phyloP scores from a whole-genome alignment of 2,113 vertebrate species.

The Oreochromis niloticus region DNA sequence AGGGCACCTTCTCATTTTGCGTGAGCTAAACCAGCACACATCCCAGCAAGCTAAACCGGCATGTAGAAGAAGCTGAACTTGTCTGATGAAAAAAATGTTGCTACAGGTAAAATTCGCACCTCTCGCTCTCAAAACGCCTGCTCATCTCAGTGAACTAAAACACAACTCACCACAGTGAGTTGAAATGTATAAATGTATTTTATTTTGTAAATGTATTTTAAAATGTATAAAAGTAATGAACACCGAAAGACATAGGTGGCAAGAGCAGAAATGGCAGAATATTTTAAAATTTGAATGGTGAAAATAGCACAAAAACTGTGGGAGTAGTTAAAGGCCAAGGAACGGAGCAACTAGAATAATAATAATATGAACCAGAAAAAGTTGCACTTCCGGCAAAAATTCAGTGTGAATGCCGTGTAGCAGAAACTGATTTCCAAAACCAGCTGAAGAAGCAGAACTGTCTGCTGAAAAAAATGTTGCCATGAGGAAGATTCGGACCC shows the following conservation, averaged over 20 bases:
- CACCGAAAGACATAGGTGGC: not conserved
- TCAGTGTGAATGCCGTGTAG: not conserved
- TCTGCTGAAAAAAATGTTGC: not conserved
- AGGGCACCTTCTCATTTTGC: not conserved
- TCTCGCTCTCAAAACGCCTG: accelerated
- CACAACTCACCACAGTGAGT: not conserved
- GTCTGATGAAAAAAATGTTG: not conserved
- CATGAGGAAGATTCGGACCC: not conserved
- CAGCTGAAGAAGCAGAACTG: not conserved
- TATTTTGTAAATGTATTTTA: not conserved
- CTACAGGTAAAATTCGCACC: not conserved
- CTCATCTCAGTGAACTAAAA: not conserved
- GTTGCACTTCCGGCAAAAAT: accelerated
- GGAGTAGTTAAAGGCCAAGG: not conserved
- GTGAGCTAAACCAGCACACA: not conserved
- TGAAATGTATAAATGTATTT: too few species aligned
- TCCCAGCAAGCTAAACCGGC: not conserved
- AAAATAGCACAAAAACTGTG: not conserved
- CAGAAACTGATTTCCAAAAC: not conserved
- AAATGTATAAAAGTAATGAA: not conserved
- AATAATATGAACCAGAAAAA: not conserved
- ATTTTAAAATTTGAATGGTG: not conserved
- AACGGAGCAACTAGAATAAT: not conserved
- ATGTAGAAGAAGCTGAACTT: not conserved
- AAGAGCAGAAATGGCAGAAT: not conserved